Conservation (phyloP, 2,888 invertebrate genomes). For the Drosophila buzzatii region DNA sequence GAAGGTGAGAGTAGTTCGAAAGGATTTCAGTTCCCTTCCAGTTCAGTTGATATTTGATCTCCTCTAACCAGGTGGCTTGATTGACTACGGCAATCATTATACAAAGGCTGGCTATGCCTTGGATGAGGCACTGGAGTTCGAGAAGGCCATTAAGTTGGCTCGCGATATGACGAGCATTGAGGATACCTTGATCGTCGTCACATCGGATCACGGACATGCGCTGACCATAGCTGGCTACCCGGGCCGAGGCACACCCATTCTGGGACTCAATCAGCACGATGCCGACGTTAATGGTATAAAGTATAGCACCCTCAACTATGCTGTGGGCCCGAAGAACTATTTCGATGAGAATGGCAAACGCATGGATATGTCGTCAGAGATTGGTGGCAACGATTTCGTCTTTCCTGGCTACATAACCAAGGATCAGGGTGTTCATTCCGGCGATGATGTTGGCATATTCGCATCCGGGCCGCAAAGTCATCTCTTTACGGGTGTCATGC, state of each 20-base stretch:
- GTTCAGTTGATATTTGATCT: background rate
- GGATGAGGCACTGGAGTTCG: slow-evolving; percentile 91
- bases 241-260: slow-evolving; percentile 86
- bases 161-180: slow-evolving; percentile 87
- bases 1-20: slow-evolving; percentile 71
- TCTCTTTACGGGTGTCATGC: slow-evolving; percentile 91
- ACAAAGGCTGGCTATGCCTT: slow-evolving; percentile 89
- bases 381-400: slow-evolving; percentile 47
- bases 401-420: slow-evolving; percentile 70
- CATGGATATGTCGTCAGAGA: slow-evolving; percentile 61
- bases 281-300: slow-evolving; percentile 82
- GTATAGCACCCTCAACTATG: slow-evolving; percentile 90
- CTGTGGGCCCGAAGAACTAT: slow-evolving; percentile 88
- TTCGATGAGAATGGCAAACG: slow-evolving; percentile 66
- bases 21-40: background rate
- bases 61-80: slow-evolving; percentile 87
- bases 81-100: slow-evolving; percentile 92
- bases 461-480: slow-evolving; percentile 92
- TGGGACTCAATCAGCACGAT: slow-evolving; percentile 84
- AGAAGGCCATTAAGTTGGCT: slow-evolving; percentile 89
- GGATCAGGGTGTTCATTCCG: slow-evolving; percentile 89
- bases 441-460: slow-evolving; percentile 92
- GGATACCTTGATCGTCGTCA: slow-evolving; percentile 93
- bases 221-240: slow-evolving; percentile 92
- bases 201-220: slow-evolving; percentile 92